A percentile compares a stretch with the other conserved stretches of the same genome.
Conservation (phyloP, 2,888 invertebrate genomes). For the Andrena bucephala region DNA sequence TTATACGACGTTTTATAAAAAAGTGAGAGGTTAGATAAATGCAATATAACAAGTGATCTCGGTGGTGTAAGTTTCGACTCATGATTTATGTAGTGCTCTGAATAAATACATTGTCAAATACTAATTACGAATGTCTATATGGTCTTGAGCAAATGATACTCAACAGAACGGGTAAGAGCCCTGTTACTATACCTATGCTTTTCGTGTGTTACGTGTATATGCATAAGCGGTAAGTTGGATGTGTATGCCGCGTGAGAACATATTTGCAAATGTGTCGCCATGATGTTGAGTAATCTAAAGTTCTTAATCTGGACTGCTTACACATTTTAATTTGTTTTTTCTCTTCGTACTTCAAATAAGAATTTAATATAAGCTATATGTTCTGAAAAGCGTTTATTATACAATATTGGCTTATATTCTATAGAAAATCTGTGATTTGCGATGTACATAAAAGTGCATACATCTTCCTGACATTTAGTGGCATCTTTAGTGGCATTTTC, state of each 20-base stretch:
- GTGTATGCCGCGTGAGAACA: not conserved
- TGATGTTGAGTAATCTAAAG: not conserved
- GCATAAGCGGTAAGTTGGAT: not conserved
- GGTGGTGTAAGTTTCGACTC: not conserved
- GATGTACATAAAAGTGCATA: no score
- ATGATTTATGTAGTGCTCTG: not conserved
- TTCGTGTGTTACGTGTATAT: constrained; percentile 14
- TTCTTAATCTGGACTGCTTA: constrained; percentile 2
- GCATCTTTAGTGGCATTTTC: no score
- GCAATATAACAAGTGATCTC: not conserved
- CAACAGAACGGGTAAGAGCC: constrained; percentile 17
- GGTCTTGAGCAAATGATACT: constrained; percentile 4
- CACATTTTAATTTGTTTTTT: not conserved
- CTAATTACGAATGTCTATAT: constrained; percentile 30
- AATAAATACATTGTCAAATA: constrained; percentile 21
- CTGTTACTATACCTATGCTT: constrained; percentile 15
- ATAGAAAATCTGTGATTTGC: no score
- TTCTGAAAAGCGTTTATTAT: no score
- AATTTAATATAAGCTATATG: no score
- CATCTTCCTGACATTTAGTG: no score
- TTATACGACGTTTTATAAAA: not conserved
- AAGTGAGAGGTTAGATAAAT: constrained; percentile 1
- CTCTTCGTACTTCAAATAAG: not conserved
- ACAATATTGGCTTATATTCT: no score
- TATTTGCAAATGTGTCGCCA: constrained; percentile 20